Evolutionary conservation across 2,113 vertebrate genomes (phyloP), one percentile per base, ranked within the genome.

Genomic region (Panurus biarmicus): DNA sequence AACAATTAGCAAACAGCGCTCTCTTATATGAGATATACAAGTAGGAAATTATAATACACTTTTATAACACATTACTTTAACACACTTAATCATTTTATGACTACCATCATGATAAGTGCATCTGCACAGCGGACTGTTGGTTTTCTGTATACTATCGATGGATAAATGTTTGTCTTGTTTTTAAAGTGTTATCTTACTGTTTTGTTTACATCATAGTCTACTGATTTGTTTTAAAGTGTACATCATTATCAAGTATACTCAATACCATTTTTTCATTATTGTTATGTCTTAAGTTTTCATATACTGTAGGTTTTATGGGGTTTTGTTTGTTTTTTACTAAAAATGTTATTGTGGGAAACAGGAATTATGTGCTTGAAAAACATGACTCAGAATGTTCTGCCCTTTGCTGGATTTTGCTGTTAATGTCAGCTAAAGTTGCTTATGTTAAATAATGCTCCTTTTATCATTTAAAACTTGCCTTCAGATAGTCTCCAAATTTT

Each of bases 121-220:
- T 97, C 93, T 97, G 97, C 94, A 96, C 94, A 96, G 84, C 69
- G 95, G 94, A 97, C 94, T 97, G 89, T 97, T 97, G 96, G 96
- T 97, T 98, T 98, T 97, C 95, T 97, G 94, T 98, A 96, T 97
- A 97, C 97, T 98, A 96, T 98, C 97, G 95, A 96, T 98, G 97
- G 97, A 97, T 97, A 97, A 98, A 97, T 97, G 92, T 97, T 98
- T 33, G 75, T 97, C 95, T 97, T 91, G 94, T 98, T 97, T 95
- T 97, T 97, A 96, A 98, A 98, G 97, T 98, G 97, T 98, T 98
- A 98, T 97, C 94, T 98, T 97, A 97, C 97, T 96, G 89, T 98
- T 98, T 85, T 98, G 98, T 98, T 99, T 98, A 98, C 98, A 98
- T 96, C 94, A 80, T 97, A 98, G 97, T 98, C 96, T 97, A 96